Conservation (phyloP, 2,113 vertebrate genomes). For the Beaufortia kweichowensis region DNA sequence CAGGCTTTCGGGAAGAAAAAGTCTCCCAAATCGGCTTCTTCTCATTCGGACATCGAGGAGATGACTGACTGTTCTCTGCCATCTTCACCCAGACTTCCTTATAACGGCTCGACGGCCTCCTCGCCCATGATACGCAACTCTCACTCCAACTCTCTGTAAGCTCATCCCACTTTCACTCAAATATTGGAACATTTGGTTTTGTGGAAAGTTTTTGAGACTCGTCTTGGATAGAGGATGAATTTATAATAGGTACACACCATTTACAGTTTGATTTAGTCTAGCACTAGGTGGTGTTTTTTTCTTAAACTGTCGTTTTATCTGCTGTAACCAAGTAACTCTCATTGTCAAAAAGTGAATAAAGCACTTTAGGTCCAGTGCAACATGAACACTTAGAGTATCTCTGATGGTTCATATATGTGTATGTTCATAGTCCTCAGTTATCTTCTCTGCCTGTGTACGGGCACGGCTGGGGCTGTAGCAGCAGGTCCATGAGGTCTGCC, state of each 20-base stretch:
- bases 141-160: constrained; percentile 59
- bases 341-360: not conserved
- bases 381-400: constrained; percentile 17
- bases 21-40: constrained; percentile 80
- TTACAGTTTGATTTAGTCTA: constrained; percentile 20
- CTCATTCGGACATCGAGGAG: constrained; percentile 86
- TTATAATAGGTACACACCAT: constrained; percentile 10
- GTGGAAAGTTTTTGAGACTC: not conserved
- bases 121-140: constrained; percentile 45
- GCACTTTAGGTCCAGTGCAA: not conserved
- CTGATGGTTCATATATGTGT: constrained; percentile 40
- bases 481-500: constrained; percentile 48
- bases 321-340: not conserved
- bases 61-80: constrained; percentile 82
- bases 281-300: not conserved
- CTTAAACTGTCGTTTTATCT: too few species aligned
- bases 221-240: not conserved
- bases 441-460: constrained; percentile 44
- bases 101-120: constrained; percentile 33
- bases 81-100: constrained; percentile 78
- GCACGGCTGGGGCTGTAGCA: constrained; percentile 50
- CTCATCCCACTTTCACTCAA: not conserved
- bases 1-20: constrained; percentile 91
- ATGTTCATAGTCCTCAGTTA: constrained; percentile 51
- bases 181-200: not conserved